Evolutionary conservation across 2,888 invertebrate genomes (phyloP), one percentile per base, ranked within the genome.

Genomic region (Apamea monoglypha): DNA sequence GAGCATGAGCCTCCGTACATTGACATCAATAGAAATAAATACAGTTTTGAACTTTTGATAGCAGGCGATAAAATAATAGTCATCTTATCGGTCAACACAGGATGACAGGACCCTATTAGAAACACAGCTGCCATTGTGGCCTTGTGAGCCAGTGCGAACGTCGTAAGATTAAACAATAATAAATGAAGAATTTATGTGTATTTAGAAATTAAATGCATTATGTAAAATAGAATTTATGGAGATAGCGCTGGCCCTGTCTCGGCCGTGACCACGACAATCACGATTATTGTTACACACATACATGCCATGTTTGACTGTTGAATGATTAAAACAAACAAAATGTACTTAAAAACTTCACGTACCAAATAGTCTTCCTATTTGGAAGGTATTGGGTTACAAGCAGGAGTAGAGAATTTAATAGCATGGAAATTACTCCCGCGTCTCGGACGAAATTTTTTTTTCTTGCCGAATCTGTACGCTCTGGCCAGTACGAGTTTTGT

Each of bases 61-160:
- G 21, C 18, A 16, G 21, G 36, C 29, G 59, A 86, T 83, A 68
- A 61, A 66, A 74, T 74, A 71, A 85, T 71, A 74, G 59, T 21
- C 36, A 32, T 64, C 61, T 83, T 83, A 80, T 67, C 78, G n/a
- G 25, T 59, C 29, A 36, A 16, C 14, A 74, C 67, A 78, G 78
- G 67, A 64, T 78, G 67, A 29, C 53, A 78, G 36, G 53, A 63
- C 63, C 63, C n/a, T 25, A 47, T 53, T 61, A 64, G 3, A 50
- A 64, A 84, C 74, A 83, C 61, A 71, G 29, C n/a, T 53, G 36
- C n/a, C n/a, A 64, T 71, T 83, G 87, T 67, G 61, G 44, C 40
- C 47, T 71, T 74, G 67, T 47, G 53, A 36, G 72, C 64, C 74
- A 56, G 25, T 59, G 50, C 50, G 32, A 64, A 63, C 14, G 12